A percentile compares a stretch with the other conserved stretches of the same genome.
Conservation (phyloP, 2,797 vertebrate species). For the Alosa sapidissima region DNA sequence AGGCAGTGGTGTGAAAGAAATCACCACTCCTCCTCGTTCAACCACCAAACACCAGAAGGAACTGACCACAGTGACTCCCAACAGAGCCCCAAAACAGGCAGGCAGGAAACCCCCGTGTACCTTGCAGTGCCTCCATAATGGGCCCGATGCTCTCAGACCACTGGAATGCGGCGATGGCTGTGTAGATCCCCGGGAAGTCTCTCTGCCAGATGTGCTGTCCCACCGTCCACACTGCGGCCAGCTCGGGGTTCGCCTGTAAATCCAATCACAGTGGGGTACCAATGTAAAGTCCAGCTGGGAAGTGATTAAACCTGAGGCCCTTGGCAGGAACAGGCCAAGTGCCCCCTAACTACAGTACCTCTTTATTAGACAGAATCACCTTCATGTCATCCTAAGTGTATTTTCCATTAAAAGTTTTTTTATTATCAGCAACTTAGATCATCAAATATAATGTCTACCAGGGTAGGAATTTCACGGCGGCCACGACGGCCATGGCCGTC, state of each 20-base stretch:
- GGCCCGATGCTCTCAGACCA: slow-evolving; percentile 94
- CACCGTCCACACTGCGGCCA: slow-evolving; percentile 90
- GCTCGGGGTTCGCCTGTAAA: slow-evolving; percentile 75
- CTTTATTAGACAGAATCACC: neutral
- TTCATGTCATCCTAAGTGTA: neutral
- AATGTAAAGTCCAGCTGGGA: neutral
- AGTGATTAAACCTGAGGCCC: neutral
- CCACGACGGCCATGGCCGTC: too few species aligned
- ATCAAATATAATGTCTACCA: neutral
- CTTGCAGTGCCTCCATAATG: slow-evolving; percentile 94
- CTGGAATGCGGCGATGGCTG: slow-evolving; percentile 83
- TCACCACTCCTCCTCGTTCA: neutral
- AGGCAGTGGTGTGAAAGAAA: neutral
- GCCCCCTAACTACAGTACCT: neutral
- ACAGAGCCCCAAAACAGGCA: neutral
- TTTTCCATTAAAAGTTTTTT: neutral
- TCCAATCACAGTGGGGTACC: neutral
- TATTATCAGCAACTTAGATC: too few species aligned
- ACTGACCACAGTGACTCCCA: neutral
- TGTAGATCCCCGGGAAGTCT: slow-evolving; percentile 93
- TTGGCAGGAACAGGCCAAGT: neutral
- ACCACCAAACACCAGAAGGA: slow-evolving; percentile 17
- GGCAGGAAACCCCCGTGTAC: slow-evolving; percentile 63
- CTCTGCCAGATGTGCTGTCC: slow-evolving; percentile 96
- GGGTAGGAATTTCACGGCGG: too few species aligned